A percentile compares a stretch with the other conserved stretches of the same genome.
Evolutionary conservation across 2,888 invertebrate genomes (phyloP).

Genomic region (Leptinotarsa juncta): DNA sequence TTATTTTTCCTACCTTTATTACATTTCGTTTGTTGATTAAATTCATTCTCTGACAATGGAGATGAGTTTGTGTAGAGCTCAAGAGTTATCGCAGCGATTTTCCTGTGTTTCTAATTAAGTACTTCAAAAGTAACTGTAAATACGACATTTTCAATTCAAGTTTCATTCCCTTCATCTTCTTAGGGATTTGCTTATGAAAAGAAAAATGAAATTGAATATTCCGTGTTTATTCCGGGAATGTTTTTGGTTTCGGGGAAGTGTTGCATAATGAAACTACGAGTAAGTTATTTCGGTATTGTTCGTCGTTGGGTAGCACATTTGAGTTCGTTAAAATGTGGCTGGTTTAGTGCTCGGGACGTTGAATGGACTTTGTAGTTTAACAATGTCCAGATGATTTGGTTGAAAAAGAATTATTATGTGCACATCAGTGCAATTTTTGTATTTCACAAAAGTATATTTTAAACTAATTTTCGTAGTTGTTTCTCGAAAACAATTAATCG

Average conservation of each 20-base stretch:
- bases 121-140: slow-evolving; percentile 14
- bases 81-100: slow-evolving; percentile 1
- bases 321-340: neutral
- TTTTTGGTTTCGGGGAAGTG: neutral
- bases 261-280: neutral
- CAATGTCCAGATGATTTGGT: neutral
- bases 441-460: too few relatives aligned
- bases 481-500: too few relatives aligned
- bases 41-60: slow-evolving; percentile 1
- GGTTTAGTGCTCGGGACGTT: neutral
- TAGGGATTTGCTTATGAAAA: slow-evolving; percentile 3
- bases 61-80: neutral
- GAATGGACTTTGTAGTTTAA: neutral
- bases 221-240: neutral
- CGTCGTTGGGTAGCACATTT: slow-evolving; percentile 1
- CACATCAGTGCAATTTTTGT: neutral
- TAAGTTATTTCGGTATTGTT: slow-evolving; percentile 8
- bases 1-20: neutral
- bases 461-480: too few relatives aligned
- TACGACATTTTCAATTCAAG: neutral
- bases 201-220: neutral
- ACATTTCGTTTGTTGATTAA: slow-evolving; percentile 1
- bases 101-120: slow-evolving; percentile 3
- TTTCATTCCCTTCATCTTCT: neutral
- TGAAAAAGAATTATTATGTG: neutral